Conservation (phyloP, 92 coral and sea anemone species). For the Galaxea fascicularis region DNA sequence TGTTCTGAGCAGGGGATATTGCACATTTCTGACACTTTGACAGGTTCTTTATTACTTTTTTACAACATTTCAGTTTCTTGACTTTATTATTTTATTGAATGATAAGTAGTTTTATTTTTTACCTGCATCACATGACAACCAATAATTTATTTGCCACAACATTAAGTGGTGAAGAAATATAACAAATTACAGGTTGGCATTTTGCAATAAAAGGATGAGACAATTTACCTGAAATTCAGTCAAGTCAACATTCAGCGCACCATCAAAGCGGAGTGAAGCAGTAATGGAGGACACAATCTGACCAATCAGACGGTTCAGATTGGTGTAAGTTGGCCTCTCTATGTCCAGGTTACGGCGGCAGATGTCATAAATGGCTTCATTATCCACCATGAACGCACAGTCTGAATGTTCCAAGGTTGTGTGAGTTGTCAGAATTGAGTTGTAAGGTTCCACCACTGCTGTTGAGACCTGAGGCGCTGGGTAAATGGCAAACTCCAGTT, state of each 20-base stretch:
- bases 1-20: no score
- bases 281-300: constrained; percentile 96
- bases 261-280: constrained; percentile 92
- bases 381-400: constrained; percentile 96
- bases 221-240: constrained; percentile 72
- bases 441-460: constrained; percentile 93
- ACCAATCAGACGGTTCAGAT: constrained; percentile 91
- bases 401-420: constrained; percentile 95
- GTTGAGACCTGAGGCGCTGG: constrained; percentile 96
- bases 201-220: neutral
- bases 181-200: neutral
- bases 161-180: neutral
- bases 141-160: no score
- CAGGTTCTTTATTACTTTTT: no score
- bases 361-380: constrained; percentile 94
- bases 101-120: no score
- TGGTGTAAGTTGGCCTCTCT: constrained; percentile 93
- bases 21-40: no score
- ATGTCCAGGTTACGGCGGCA: constrained; percentile 92
- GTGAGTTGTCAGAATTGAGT: constrained; percentile 93
- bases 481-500: constrained; percentile 87
- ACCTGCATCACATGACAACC: no score
- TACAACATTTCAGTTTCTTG: no score
- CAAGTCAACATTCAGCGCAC: constrained; percentile 89
- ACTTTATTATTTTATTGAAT: no score